Evolutionary conservation across 2,888 invertebrate genomes (phyloP).

Genomic region (Nycteola revayana): DNA sequence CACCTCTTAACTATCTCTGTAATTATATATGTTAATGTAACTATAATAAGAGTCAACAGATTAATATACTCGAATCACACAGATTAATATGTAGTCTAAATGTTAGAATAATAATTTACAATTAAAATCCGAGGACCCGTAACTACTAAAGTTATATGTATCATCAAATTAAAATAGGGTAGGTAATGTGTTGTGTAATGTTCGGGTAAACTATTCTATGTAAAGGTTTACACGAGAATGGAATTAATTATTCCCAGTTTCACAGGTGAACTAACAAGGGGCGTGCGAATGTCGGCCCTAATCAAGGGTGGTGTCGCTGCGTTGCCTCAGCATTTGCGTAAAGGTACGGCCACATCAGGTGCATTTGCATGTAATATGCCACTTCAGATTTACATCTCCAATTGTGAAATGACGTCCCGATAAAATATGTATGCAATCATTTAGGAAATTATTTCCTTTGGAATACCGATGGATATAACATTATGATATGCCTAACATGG

Average conservation of each 20-base stretch:
- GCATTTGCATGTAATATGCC: too few relatives aligned
- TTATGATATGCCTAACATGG: too few relatives aligned
- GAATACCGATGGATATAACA: too few relatives aligned
- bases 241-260: slow-evolving; percentile 48
- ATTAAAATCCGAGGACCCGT: slow-evolving; percentile 17
- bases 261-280: slow-evolving; percentile 51
- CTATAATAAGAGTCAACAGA: too few relatives aligned
- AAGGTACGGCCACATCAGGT: too few relatives aligned
- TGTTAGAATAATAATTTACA: slow-evolving; percentile 11
- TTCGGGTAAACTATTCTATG: slow-evolving; percentile 34
- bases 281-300: slow-evolving; percentile 36
- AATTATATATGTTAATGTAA: too few relatives aligned
- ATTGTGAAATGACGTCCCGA: too few relatives aligned
- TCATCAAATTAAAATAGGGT: slow-evolving; percentile 35
- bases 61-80: slow-evolving; percentile 1
- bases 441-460: too few relatives aligned
- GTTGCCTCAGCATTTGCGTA: slow-evolving; percentile 34
- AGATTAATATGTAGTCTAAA: slow-evolving; percentile 9
- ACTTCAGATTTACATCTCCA: too few relatives aligned
- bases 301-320: slow-evolving; percentile 34
- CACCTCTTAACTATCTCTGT: not conserved
- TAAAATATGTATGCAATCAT: too few relatives aligned
- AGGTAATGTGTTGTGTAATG: slow-evolving; percentile 35
- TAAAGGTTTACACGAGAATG: slow-evolving; percentile 37
- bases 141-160: slow-evolving; percentile 20